These are phyloP conservation scores for Agrilus biguttatus DNA, from an alignment of 2,888 invertebrate species.

Conservation along the genomic window DNA sequence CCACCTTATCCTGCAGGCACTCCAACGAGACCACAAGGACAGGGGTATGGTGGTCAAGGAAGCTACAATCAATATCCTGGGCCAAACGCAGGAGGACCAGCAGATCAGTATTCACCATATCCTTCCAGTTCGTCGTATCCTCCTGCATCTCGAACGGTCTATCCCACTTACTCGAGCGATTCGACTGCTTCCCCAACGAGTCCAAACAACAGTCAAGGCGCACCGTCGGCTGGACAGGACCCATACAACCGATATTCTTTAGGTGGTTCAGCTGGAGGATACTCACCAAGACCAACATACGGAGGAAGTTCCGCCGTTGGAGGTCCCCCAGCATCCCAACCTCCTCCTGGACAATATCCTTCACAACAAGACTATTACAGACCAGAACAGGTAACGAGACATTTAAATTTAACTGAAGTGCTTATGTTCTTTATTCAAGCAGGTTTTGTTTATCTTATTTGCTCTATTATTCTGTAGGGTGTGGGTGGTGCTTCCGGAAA, in stretches of 20 bases:
- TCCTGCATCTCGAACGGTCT: slow-evolving; percentile 60
- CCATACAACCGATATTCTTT: slow-evolving; percentile 29
- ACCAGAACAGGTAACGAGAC: slow-evolving; percentile 27
- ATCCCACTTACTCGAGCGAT: slow-evolving; percentile 56
- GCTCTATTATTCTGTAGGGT: slow-evolving; percentile 19
- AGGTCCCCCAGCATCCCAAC: slow-evolving; percentile 31
- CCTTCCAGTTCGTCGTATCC: slow-evolving; percentile 37
- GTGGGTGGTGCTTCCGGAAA: slow-evolving; percentile 20
- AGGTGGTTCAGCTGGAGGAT: slow-evolving; percentile 18
- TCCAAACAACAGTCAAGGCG: slow-evolving; percentile 15
- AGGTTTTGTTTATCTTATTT: slow-evolving; percentile 5
- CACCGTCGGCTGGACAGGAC: slow-evolving; percentile 27
- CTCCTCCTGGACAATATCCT: slow-evolving; percentile 34
- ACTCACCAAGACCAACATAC: slow-evolving; percentile 28
- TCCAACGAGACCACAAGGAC: slow-evolving; percentile 28
- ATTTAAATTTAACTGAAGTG: background rate
- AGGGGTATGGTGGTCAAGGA: slow-evolving; percentile 40
- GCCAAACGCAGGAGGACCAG: slow-evolving; percentile 37
- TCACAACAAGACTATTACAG: slow-evolving; percentile 42
- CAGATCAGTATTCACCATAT: slow-evolving; percentile 43
- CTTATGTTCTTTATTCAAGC: background rate
- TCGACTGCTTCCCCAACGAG: slow-evolving; percentile 17
- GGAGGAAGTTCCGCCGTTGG: slow-evolving; percentile 18
- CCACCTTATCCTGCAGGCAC: slow-evolving; percentile 32
- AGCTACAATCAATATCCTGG: slow-evolving; percentile 55